Base-by-base conservation (phyloP, 2,113 vertebrate genomes). In the Cebidichthys violaceus region DNA sequence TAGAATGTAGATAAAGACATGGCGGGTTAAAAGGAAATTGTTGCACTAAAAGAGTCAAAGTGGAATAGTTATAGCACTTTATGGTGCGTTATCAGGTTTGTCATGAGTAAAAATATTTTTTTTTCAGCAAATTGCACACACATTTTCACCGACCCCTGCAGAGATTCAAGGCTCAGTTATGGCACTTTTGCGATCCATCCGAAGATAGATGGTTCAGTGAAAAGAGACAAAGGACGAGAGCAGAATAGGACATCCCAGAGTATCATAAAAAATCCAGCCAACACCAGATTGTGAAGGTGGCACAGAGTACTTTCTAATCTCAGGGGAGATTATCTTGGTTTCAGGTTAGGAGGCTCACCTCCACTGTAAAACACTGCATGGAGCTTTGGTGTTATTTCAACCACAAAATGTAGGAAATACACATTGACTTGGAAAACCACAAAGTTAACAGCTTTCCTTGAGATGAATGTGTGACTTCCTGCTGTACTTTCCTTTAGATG, bases 401-500 rank as follows among this genome's bases (percentile, higher is more conserved):
- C 7, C 11, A 31, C 5, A 67, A 55, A 17, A 37, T 52, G 24
- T 29, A 7, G 17, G 31, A 69, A 69, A 75, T 24, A 37, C 37
- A 6, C 8, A 62, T 3, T 31, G 37, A 31, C 2, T 64, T 45
- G 31, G 5, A 41, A 61, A 68, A 67, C 54, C 6, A 37, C 6
- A 17, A 2, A 14, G 14, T 45, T 33, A 1, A 70, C 33, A 35
- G 13, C 24, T 52, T 39, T 37, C 22, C 5, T 27, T 67, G 13
- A 66, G 64, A 62, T 73, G 1, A 29, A 69, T 33, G 54, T 50
- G 45, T 66, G 70, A 75, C 75, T 75, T 82, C 27, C 20, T 66
- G 24, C 64, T 31, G 45, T 6, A 10, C 31, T 59, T 43, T 50
- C 24, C 52, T 22, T 14, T 1, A 35, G 33, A 45, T 73, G 59